Evolutionary conservation across 2,113 vertebrate genomes (phyloP).

Genomic region (Spermophilus dauricus): DNA sequence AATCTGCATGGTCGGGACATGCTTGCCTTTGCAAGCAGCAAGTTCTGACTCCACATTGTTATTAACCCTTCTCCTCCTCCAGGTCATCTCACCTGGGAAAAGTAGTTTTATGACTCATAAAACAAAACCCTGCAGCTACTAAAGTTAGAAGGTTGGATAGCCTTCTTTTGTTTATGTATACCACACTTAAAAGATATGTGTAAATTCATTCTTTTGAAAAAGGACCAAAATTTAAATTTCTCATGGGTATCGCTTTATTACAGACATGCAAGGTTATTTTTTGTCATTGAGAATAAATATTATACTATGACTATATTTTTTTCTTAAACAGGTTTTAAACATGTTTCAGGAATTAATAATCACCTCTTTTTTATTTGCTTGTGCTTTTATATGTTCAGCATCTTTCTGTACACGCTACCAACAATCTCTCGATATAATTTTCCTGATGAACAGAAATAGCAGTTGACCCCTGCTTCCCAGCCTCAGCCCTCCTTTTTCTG

Average conservation of each 20-base stretch:
- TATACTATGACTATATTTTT: neutral
- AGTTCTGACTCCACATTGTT: neutral
- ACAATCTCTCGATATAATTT: neutral
- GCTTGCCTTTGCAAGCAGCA: neutral
- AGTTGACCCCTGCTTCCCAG: neutral
- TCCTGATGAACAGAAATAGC: neutral
- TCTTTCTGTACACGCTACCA: neutral
- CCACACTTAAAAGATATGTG: neutral
- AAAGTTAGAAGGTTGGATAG: neutral
- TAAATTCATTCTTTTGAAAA: neutral
- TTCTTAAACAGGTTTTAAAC: neutral
- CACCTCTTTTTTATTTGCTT: neutral
- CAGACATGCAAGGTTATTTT: neutral
- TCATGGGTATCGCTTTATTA: neutral
- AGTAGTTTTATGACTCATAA: neutral
- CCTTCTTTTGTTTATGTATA: neutral
- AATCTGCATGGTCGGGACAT: neutral
- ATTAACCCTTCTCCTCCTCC: neutral
- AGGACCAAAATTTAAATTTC: neutral
- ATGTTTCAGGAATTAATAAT: conserved; percentile 21
- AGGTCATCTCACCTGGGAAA: neutral
- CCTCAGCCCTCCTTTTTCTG: neutral
- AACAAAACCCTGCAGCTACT: neutral
- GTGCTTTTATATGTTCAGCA: neutral
- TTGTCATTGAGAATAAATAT: neutral